Conservation (phyloP, 2,888 invertebrate species). For the Scrobipalpa costella region DNA sequence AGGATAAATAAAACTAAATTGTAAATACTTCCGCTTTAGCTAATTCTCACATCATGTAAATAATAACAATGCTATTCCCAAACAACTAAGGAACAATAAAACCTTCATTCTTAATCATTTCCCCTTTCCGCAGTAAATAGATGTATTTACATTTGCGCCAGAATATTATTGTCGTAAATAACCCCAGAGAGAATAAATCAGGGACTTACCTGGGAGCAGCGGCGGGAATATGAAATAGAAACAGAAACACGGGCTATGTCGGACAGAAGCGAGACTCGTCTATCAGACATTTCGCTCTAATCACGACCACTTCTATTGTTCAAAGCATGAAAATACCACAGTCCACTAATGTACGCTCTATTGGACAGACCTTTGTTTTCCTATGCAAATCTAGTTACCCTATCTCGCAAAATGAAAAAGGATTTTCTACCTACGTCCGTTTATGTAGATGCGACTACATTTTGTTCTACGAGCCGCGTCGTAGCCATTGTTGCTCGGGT, state of each 20-base stretch:
- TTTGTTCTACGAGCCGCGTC: constrained; percentile 3
- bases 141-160: constrained; percentile 17
- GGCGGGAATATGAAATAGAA: constrained; percentile 30
- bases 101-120: constrained; percentile 3
- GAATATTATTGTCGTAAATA: constrained; percentile 23
- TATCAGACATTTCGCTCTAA: constrained; percentile 29
- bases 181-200: constrained; percentile 29
- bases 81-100: neutral
- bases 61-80: neutral
- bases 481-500: neutral
- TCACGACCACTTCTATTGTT: constrained; percentile 37
- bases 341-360: constrained; percentile 8
- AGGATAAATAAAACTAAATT: neutral
- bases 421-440: constrained; percentile 20
- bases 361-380: constrained; percentile 17
- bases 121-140: neutral
- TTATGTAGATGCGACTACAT: constrained; percentile 14
- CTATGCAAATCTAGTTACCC: constrained; percentile 21
- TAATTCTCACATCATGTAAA: neutral
- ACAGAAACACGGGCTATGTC: constrained; percentile 26
- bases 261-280: constrained; percentile 31
- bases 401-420: constrained; percentile 21
- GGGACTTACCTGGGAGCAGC: constrained; percentile 31
- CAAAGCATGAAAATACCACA: constrained; percentile 31
- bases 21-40: neutral